Evolutionary conservation across 2,113 vertebrate genomes (phyloP), one percentile per base, ranked within the genome.

Genomic region (Gallinago media): DNA sequence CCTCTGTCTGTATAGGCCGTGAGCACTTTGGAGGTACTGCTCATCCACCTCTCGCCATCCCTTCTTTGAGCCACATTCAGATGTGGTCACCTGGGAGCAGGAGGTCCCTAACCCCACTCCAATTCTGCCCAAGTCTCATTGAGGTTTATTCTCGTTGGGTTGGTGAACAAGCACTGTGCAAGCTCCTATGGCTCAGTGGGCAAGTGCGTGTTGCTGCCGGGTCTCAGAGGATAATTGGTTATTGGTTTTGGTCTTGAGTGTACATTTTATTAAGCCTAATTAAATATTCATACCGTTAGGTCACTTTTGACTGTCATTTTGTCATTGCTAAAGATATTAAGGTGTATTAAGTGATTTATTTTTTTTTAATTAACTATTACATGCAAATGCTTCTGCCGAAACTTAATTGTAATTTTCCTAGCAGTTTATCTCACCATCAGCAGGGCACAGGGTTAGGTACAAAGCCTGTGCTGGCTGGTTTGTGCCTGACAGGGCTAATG

Each of bases 241-340:
- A 36, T 15, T 85, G 10, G 12, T 61, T 54, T 88, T 85, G 54
- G 31, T 73, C 66, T 82, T 88, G 31, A 65, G 27, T 76, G 32
- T 40, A 26, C 8, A 42, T 92, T 87, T 91, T 58, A 75, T 76
- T 80, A 85, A 71, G 4, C 31, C 46, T 59, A 88, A 80, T 82
- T 82, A 88, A 91, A 76, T 81, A 85, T 87, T 89, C 13, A 46
- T 79, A 74, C 34, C 23, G 17, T 78, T 89, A 63, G 4, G 63
- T 63, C 8, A 89, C 94, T 96, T 71, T 93, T 75, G 89, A 78
- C n/a, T 76, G 72, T 89, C 40, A 77, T 89, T 79, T 96, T 97
- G 38, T 85, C 72, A 70, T 95, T 91, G 50, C 85, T 85, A 74
- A 94, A 75, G 77, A 32, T 18, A 32, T 42, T 92, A 15, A 12